Conservation (phyloP, 2,888 invertebrate species). For the Crepidodera aurea region DNA sequence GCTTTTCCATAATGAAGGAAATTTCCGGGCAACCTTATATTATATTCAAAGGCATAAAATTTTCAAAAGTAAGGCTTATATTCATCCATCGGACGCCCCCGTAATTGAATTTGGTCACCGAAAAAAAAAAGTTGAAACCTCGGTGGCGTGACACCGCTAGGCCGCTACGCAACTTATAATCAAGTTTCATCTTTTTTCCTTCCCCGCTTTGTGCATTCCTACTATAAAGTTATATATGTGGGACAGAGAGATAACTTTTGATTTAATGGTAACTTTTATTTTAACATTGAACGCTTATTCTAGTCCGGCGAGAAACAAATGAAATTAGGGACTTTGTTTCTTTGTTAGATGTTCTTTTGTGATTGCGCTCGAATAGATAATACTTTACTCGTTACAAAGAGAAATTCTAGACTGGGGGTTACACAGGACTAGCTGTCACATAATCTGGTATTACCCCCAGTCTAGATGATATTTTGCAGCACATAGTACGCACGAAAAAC, state of each 20-base stretch:
- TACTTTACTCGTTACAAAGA: background rate
- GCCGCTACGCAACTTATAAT: constrained; percentile 28
- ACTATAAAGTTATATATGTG: constrained; percentile 27
- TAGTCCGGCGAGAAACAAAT: constrained; percentile 19
- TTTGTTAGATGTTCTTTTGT: constrained; percentile 6
- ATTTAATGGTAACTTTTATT: constrained; percentile 34
- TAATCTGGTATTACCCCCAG: too few species aligned
- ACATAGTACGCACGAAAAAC: too few species aligned
- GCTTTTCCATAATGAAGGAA: background rate
- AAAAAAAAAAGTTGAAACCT: constrained; percentile 16
- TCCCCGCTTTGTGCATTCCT: constrained; percentile 21
- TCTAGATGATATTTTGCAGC: too few species aligned
- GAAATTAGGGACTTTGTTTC: constrained; percentile 26
- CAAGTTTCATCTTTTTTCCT: constrained; percentile 26
- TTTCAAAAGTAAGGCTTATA: constrained; percentile 7
- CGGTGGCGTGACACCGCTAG: constrained; percentile 22
- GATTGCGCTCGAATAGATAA: background rate
- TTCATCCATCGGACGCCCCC: constrained; percentile 12
- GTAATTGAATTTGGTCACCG: constrained; percentile 22
- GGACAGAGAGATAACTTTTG: constrained; percentile 32
- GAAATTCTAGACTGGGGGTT: background rate
- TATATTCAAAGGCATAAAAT: constrained; percentile 13
- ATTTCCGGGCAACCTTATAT: background rate
- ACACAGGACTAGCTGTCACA: too few species aligned
- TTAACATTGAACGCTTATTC: constrained; percentile 24